These are phyloP conservation scores for Pyrgilauda ruficollis DNA, from an alignment of 2,113 vertebrate genomes.

Conservation along the genomic window DNA sequence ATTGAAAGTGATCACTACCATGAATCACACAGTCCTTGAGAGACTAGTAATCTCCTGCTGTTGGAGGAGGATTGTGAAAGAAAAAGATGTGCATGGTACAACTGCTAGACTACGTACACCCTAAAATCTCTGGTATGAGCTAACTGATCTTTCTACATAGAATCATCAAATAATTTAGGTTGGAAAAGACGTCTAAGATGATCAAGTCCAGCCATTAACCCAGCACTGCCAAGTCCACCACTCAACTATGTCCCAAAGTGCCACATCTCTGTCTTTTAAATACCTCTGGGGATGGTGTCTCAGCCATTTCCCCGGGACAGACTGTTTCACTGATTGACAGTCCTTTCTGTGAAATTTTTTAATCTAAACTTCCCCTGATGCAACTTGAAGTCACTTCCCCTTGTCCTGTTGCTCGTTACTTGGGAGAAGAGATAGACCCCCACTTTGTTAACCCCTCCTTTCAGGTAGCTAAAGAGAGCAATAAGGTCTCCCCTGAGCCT, in stretches of 20 bases:
- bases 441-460: accelerated
- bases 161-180: background rate
- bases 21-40: slow-evolving; percentile 9
- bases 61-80: background rate
- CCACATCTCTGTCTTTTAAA: background rate
- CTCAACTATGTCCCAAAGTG: background rate
- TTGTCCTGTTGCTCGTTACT: background rate
- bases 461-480: background rate
- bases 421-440: background rate
- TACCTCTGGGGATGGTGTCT: background rate
- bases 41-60: background rate
- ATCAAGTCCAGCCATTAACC: background rate
- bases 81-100: background rate
- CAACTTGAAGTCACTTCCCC: background rate
- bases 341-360: background rate
- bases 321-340: background rate
- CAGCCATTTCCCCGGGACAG: background rate
- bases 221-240: background rate
- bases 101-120: background rate
- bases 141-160: background rate
- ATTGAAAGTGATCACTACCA: background rate
- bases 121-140: background rate
- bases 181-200: background rate
- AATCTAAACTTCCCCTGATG: background rate
- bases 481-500: background rate